These are phyloP conservation scores for Scaptomyza flava DNA, from an alignment of 2,888 invertebrate genomes.

Conservation along the genomic window DNA sequence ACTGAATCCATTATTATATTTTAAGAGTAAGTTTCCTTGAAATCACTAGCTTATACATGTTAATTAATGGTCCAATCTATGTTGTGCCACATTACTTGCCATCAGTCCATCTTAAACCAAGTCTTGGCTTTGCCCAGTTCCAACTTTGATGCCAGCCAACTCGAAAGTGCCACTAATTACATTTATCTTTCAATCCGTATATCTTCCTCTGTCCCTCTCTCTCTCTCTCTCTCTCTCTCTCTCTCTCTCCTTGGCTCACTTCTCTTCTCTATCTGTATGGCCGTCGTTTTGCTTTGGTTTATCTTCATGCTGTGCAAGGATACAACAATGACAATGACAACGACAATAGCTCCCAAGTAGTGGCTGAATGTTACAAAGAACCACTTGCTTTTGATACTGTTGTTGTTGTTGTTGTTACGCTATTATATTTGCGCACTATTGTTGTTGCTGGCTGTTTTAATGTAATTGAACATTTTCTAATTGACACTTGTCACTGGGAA, in stretches of 20 bases:
- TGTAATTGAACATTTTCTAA: constrained; percentile 74
- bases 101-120: neutral
- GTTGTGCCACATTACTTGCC: constrained; percentile 5
- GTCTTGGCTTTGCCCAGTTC: constrained; percentile 1
- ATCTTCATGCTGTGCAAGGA: constrained; percentile 42
- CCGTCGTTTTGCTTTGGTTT: constrained; percentile 14
- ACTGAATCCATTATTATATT: neutral
- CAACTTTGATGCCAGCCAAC: constrained; percentile 20
- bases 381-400: constrained; percentile 44
- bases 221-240: neutral
- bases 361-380: constrained; percentile 38
- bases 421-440: constrained; percentile 32
- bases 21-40: neutral
- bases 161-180: constrained; percentile 54
- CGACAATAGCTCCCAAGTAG: constrained; percentile 32
- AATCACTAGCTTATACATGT: constrained; percentile 8
- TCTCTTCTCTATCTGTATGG: neutral
- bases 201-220: constrained; percentile 2
- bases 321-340: constrained; percentile 60
- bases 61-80: constrained; percentile 32
- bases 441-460: constrained; percentile 53
- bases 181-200: constrained; percentile 44
- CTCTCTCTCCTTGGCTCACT: neutral
- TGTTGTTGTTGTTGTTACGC: constrained; percentile 19
- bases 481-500: constrained; percentile 70